Evolutionary conservation across 2,113 vertebrate species (phyloP).

Genomic region (Muscicapa adusta): DNA sequence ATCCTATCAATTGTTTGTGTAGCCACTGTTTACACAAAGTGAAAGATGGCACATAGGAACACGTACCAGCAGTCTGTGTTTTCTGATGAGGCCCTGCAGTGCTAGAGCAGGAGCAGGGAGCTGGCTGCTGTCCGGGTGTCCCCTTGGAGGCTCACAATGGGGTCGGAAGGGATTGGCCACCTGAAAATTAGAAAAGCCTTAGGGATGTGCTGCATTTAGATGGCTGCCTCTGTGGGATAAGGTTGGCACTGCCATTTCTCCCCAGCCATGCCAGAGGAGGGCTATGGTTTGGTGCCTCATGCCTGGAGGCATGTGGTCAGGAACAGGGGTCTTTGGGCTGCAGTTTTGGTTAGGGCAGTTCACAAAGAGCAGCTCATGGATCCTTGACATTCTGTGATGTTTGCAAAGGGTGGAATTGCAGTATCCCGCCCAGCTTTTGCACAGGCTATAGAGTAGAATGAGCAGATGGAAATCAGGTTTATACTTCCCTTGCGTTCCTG

Average conservation of each 20-base stretch:
- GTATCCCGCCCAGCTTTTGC: background rate
- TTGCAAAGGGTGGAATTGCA: background rate
- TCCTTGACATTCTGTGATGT: background rate
- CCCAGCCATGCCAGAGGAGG: background rate
- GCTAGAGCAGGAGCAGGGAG: background rate
- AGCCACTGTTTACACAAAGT: slow-evolving; percentile 3
- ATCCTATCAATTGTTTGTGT: slow-evolving; percentile 20
- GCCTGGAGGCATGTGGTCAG: background rate
- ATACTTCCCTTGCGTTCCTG: background rate
- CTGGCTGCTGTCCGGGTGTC: accelerated
- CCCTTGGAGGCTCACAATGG: accelerated
- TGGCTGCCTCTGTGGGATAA: background rate
- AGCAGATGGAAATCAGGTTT: background rate
- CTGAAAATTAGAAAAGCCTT: background rate
- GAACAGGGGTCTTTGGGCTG: background rate
- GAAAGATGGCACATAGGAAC: background rate
- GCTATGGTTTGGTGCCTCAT: background rate
- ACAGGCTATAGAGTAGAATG: background rate
- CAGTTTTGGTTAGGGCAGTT: background rate
- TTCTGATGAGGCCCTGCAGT: background rate
- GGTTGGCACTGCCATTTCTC: background rate
- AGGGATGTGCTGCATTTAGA: background rate
- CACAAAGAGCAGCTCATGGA: background rate
- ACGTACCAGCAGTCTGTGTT: background rate
- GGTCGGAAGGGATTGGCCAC: background rate